phyloP scores from a whole-genome alignment of 37 sponge, comb jelly and placozoan species.

The Crambe crambe region DNA sequence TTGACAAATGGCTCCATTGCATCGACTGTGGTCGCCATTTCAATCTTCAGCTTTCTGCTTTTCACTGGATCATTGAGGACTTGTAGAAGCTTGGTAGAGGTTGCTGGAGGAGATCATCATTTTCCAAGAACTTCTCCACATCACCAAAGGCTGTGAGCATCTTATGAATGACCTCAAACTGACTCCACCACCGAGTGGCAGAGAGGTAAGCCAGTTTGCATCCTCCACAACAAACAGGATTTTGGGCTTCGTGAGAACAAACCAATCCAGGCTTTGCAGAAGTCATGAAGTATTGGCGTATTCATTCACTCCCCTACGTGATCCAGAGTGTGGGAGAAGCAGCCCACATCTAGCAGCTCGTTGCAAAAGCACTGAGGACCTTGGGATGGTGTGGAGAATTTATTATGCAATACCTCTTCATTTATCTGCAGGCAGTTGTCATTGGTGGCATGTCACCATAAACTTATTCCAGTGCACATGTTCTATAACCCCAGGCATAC shows the following conservation, averaged over 20 bases:
- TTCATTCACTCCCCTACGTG: constrained; percentile 19
- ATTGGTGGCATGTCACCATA: too few relatives aligned
- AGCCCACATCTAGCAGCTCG: constrained; percentile 1
- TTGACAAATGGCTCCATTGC: constrained; percentile 64
- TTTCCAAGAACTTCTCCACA: constrained; percentile 21
- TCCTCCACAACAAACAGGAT: constrained; percentile 22
- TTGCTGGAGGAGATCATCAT: constrained; percentile 8
- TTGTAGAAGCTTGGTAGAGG: constrained; percentile 22
- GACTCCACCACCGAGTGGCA: constrained; percentile 49
- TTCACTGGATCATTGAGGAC: constrained; percentile 1
- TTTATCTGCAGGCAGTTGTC: too few relatives aligned
- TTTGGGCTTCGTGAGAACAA: constrained; percentile 33
- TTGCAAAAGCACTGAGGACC: too few relatives aligned
- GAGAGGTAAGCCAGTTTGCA: background rate
- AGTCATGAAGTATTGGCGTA: constrained; percentile 20
- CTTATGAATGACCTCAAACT: constrained; percentile 27
- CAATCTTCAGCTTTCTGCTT: constrained; percentile 5
- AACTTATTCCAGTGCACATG: too few relatives aligned
- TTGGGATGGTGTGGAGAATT: too few relatives aligned
- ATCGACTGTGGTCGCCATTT: constrained; percentile 48
- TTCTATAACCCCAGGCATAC: too few relatives aligned
- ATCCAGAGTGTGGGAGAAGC: constrained; percentile 4
- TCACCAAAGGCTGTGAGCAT: constrained; percentile 17
- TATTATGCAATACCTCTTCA: too few relatives aligned
- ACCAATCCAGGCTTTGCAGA: constrained; percentile 14